phyloP scores from a whole-genome alignment of 92 coral and sea anemone species.

The Zoanthus sociatus region DNA sequence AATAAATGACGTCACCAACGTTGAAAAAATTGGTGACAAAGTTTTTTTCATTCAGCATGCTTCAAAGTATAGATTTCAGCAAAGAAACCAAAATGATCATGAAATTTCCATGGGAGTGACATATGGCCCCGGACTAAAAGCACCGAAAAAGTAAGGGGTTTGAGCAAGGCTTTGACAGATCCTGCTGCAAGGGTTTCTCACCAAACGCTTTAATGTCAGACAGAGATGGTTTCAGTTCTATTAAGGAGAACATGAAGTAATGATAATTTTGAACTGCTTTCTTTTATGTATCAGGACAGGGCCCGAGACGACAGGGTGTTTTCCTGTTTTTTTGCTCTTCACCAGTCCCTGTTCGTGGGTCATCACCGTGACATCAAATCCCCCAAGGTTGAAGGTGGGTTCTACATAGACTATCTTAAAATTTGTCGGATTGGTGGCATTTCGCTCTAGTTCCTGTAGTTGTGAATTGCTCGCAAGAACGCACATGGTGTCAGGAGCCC shows the following conservation, averaged over 20 bases:
- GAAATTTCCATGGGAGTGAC: too few species aligned
- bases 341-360: conserved; percentile 55
- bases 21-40: too few species aligned
- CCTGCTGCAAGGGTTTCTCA: conserved; percentile 51
- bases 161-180: conserved; percentile 42
- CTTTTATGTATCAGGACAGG: conserved; percentile 21
- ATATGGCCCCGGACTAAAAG: too few species aligned
- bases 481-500: conserved; percentile 56
- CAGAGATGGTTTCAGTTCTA: conserved; percentile 51
- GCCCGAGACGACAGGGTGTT: conserved; percentile 61
- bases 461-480: conserved; percentile 52
- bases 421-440: conserved; percentile 44
- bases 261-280: conserved; percentile 43
- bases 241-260: conserved; percentile 54
- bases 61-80: too few species aligned
- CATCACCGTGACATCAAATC: conserved; percentile 52
- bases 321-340: conserved; percentile 43
- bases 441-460: conserved; percentile 44
- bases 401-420: conserved; percentile 59
- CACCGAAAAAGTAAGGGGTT: conserved; percentile 50
- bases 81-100: too few species aligned
- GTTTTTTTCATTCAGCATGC: too few species aligned
- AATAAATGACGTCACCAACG: too few species aligned
- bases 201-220: conserved; percentile 33
- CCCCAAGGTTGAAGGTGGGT: conserved; percentile 59